A percentile compares a stretch with the other conserved stretches of the same genome.
Evolutionary conservation across 2,797 vertebrate species (phyloP).

Genomic region (Sphenopsis melanotis): DNA sequence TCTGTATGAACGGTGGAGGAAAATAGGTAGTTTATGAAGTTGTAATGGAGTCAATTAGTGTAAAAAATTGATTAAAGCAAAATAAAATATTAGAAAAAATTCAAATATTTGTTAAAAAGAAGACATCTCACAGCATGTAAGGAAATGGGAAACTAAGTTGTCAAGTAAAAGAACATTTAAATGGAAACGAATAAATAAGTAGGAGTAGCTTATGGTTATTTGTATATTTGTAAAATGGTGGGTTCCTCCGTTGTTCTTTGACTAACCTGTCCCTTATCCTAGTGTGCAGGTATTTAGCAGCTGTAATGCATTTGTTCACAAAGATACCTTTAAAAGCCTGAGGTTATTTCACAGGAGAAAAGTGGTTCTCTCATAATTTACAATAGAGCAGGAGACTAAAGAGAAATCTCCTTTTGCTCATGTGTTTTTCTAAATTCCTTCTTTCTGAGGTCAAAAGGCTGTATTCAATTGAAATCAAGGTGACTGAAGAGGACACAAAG

Average conservation of each 20-base stretch:
- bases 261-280: not conserved
- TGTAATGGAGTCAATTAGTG: not conserved
- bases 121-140: not conserved
- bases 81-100: not conserved
- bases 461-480: not conserved
- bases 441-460: not conserved
- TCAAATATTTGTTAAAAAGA: not conserved
- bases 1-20: not conserved
- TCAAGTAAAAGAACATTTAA: not conserved
- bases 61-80: not conserved
- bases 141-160: not conserved
- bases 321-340: not conserved
- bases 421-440: not conserved
- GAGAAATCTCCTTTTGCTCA: not conserved
- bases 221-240: not conserved
- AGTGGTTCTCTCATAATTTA: not conserved
- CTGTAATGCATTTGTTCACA: not conserved
- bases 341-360: not conserved
- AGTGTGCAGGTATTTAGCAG: not conserved
- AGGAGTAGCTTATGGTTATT: accelerated
- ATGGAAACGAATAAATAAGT: not conserved
- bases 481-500: not conserved
- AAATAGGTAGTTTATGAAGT: not conserved
- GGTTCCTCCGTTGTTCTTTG: not conserved
- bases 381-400: not conserved